A percentile compares a stretch with the other conserved stretches of the same genome.
phyloP scores from a whole-genome alignment of 1,140 invertebrate species.

The Pogonomyrmex barbatus region DNA sequence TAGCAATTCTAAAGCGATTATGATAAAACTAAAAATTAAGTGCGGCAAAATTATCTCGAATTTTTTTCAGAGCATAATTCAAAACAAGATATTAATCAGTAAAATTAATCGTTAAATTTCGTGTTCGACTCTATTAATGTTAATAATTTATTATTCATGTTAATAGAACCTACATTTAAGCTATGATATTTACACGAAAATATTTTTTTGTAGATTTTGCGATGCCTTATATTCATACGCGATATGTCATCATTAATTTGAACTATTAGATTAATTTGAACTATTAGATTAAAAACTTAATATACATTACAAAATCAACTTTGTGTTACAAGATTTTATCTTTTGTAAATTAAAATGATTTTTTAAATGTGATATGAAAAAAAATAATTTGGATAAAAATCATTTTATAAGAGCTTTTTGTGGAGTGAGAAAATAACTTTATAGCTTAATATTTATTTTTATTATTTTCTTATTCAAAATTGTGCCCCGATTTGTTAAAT shows the following conservation, averaged over 20 bases:
- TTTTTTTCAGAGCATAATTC: not conserved
- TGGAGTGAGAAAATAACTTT: not conserved
- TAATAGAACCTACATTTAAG: not conserved
- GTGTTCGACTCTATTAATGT: not conserved
- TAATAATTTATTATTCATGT: not conserved
- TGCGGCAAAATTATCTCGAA: not conserved
- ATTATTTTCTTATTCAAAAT: not conserved
- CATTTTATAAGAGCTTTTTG: not conserved
- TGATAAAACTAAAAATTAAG: not conserved
- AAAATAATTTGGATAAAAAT: not conserved
- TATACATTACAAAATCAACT: not conserved
- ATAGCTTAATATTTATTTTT: not conserved
- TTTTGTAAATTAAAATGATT: not conserved
- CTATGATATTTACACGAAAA: not conserved
- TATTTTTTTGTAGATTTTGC: not conserved
- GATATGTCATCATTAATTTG: not conserved
- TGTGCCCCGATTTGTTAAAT: not conserved
- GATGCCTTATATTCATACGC: not conserved
- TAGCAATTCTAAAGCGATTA: slow-evolving; percentile 17
- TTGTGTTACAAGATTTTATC: not conserved
- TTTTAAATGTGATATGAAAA: not conserved
- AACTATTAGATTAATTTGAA: slow-evolving; percentile 2
- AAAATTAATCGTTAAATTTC: slow-evolving; percentile 3
- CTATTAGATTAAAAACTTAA: slow-evolving; percentile 7
- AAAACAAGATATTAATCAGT: not conserved